Evolutionary conservation across 53 echinoderm and acorn worm species (phyloP).

Genomic region (Hippasteria phrygiana): DNA sequence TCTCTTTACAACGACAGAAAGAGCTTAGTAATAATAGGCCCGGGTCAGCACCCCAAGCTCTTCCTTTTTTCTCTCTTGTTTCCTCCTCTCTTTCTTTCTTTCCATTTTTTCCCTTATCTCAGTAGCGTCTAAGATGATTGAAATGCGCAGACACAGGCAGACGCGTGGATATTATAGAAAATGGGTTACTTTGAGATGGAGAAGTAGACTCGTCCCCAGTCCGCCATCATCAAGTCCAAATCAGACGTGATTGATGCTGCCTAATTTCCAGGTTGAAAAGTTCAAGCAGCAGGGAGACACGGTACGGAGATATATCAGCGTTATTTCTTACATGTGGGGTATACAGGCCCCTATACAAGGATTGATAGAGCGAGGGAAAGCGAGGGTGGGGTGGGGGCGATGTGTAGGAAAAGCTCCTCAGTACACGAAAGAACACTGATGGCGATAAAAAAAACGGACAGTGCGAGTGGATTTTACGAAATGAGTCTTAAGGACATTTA

Average conservation of each 20-base stretch:
- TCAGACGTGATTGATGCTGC: not conserved
- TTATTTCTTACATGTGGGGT: not conserved
- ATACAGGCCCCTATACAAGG: not conserved
- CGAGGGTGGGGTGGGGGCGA: not conserved
- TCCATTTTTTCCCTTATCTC: not conserved
- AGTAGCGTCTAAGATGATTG: slow-evolving; percentile 48
- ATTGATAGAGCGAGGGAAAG: not conserved
- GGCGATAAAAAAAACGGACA: too few relatives aligned
- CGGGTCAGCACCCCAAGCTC: slow-evolving; percentile 52
- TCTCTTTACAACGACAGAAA: slow-evolving; percentile 5
- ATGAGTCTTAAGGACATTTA: too few relatives aligned
- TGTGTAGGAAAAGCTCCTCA: too few relatives aligned
- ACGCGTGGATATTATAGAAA: slow-evolving; percentile 45
- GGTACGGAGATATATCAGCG: not conserved
- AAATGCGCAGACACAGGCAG: slow-evolving; percentile 47
- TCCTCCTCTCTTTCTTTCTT: not conserved
- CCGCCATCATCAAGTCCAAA: not conserved
- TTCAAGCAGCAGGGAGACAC: not conserved
- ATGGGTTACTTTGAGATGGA: slow-evolving; percentile 50
- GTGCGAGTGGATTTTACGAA: too few relatives aligned
- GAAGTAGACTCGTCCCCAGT: slow-evolving; percentile 35
- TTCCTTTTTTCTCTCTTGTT: not conserved
- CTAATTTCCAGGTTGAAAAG: not conserved
- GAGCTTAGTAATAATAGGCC: slow-evolving; percentile 33
- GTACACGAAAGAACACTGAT: too few relatives aligned